Evolutionary conservation across 1,140 invertebrate genomes (phyloP), one percentile per base, ranked within the genome.

Genomic region (Megalopta genalis): DNA sequence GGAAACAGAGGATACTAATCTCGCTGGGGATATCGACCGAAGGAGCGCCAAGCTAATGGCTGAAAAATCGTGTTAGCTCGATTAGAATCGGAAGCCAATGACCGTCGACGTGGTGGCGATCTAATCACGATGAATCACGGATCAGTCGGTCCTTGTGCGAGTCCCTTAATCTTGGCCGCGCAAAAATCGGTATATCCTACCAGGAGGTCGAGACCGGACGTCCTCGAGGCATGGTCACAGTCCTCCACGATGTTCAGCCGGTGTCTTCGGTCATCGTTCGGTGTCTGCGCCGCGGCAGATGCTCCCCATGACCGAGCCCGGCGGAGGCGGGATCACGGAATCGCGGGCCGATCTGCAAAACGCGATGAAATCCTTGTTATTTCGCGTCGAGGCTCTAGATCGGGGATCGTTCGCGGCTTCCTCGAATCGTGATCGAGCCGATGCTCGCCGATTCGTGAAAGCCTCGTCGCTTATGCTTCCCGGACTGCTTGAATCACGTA

Each of bases 141-240:
- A 46, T 46, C 42, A 12, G 42, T 10, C 10, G 42, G 49, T n/a
- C 21, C 21, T 57, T 57, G 21, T n/a, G n/a, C 21, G 54, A 57
- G 18, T 57, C n/a, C 21, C 21, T 57, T n/a, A 57, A 57, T 57
- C 54, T n/a, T 21, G 21, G n/a, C 21, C 49, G 21, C 49, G 49
- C 4, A 57, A 57, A 57, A 57, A 57, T 57, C 52, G n/a, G 54
- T 0, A 52, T 52, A 52, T 52, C 49, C 23, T 59, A 76, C 65
- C 76, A 72, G 63, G 77, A 57, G 39, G 64, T 25, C 54, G 79
- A 69, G 65, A 76, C 59, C 25, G 25, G 57, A 46, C 74, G 25
- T 60, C 68, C 21, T 14, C 39, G 64, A 60, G 18, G 16, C 64
- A 60, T 54, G n/a, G n/a, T 39, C 18, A 12, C 5, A 37, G 7